Conservation (phyloP, 2,113 vertebrate genomes). For the Alethe diademata region DNA sequence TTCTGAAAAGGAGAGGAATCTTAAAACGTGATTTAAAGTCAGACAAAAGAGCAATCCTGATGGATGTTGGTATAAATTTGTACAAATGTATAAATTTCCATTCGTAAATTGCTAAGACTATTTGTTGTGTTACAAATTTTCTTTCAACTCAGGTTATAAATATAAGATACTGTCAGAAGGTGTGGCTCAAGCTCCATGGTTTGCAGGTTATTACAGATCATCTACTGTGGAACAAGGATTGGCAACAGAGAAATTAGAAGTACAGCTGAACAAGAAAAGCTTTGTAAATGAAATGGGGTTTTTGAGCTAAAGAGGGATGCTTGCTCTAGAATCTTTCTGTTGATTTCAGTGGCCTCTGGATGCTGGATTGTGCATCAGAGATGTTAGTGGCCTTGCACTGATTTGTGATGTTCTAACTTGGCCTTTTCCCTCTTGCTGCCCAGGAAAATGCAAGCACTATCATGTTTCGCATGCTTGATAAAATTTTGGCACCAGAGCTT, state of each 20-base stretch:
- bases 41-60: not conserved
- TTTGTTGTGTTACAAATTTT: not conserved
- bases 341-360: not conserved
- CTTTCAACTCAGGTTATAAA: not conserved
- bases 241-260: not conserved
- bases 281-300: not conserved
- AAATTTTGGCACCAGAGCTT: constrained; percentile 89
- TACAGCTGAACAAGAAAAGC: not conserved
- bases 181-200: not conserved
- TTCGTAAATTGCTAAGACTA: not conserved
- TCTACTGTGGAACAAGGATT: not conserved
- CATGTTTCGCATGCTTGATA: constrained; percentile 93
- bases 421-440: not conserved
- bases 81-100: not conserved
- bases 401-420: not conserved
- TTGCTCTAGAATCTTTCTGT: not conserved
- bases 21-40: not conserved
- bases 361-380: not conserved
- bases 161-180: not conserved
- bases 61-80: not conserved
- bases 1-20: not conserved
- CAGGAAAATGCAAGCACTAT: constrained; percentile 86
- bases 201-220: not conserved
- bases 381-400: not conserved
- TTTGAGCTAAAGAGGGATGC: not conserved